Conservation (phyloP, 2,888 invertebrate species). For the Drosophila pseudotalamancana region DNA sequence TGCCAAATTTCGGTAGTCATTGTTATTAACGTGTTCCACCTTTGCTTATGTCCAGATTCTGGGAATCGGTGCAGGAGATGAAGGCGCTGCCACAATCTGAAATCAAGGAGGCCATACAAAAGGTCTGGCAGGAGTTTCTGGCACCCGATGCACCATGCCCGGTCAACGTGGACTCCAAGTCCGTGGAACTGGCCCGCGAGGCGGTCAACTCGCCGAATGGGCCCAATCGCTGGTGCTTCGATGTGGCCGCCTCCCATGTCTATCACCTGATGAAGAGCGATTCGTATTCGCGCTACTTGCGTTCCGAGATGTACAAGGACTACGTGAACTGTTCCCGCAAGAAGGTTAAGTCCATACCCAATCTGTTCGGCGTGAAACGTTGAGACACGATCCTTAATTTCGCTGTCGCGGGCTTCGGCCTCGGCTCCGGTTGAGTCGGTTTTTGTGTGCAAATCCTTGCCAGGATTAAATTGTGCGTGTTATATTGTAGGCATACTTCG, state of each 20-base stretch:
- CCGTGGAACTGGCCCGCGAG: slow-evolving; percentile 92
- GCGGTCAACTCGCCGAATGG: slow-evolving; percentile 88
- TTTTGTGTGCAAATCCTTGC: slow-evolving; percentile 2
- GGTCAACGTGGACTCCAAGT: slow-evolving; percentile 98
- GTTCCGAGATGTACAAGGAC: slow-evolving; percentile 99
- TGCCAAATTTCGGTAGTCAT: too few relatives aligned
- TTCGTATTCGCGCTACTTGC: slow-evolving; percentile 98
- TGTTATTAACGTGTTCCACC: too few relatives aligned
- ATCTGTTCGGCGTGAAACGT: slow-evolving; percentile 84
- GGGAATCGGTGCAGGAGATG: slow-evolving; percentile 97
- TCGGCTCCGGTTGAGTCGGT: slow-evolving; percentile 27
- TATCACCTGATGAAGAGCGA: slow-evolving; percentile 99
- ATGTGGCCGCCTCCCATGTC: slow-evolving; percentile 99
- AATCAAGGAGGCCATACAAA: slow-evolving; percentile 91
- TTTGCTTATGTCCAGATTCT: slow-evolving; percentile 93
- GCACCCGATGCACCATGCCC: slow-evolving; percentile 97
- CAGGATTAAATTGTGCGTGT: slow-evolving; percentile 20
- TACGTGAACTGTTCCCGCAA: slow-evolving; percentile 97
- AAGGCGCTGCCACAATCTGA: slow-evolving; percentile 94
- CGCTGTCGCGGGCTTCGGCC: slow-evolving; percentile 44
- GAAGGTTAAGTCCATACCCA: slow-evolving; percentile 90
- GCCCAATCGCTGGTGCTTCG: slow-evolving; percentile 97
- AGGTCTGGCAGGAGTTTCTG: slow-evolving; percentile 97
- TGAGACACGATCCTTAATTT: slow-evolving; percentile 70
- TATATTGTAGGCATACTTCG: slow-evolving; percentile 14